These are phyloP conservation scores for Chamaedrilus cognettii DNA, from an alignment of 2,888 invertebrate species.

Conservation along the genomic window DNA sequence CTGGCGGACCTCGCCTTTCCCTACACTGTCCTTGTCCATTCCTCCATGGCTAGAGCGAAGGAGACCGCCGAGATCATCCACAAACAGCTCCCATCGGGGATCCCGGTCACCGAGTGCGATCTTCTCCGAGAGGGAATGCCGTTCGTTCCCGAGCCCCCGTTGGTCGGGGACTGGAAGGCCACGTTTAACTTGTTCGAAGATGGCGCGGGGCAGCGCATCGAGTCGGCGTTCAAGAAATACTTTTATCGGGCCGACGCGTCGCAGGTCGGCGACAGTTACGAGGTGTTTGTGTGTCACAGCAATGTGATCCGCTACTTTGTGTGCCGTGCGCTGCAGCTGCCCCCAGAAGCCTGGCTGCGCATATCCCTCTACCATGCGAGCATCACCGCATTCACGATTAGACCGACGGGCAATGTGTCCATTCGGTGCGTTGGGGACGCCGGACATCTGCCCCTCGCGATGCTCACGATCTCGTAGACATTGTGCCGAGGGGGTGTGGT, in stretches of 20 bases:
- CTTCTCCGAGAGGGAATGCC: conserved; percentile 92
- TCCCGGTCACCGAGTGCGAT: conserved; percentile 63
- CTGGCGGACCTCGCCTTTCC: conserved; percentile 76
- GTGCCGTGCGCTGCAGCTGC: conserved; percentile 83
- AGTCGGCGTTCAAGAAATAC: conserved; percentile 91
- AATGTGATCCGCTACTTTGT: conserved; percentile 88
- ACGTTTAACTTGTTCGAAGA: conserved; percentile 86
- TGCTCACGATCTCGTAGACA: background rate
- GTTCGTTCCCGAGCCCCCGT: conserved; percentile 88
- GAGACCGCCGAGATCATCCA: conserved; percentile 87
- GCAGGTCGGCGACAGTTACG: conserved; percentile 82
- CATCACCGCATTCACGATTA: conserved; percentile 84
- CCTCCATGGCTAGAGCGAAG: conserved; percentile 91
- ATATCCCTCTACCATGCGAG: conserved; percentile 89
- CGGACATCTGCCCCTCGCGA: conserved; percentile 79
- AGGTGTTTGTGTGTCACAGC: conserved; percentile 93
- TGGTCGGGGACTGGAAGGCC: conserved; percentile 85
- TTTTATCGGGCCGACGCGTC: conserved; percentile 83
- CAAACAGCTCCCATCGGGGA: conserved; percentile 65
- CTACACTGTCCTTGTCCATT: conserved; percentile 78
- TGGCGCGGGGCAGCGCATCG: conserved; percentile 90
- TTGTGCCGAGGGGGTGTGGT: too few relatives aligned
- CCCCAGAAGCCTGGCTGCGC: conserved; percentile 95
- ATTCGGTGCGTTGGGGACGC: conserved; percentile 82
- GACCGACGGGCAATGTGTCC: conserved; percentile 83